phyloP scores from a whole-genome alignment of 1,140 invertebrate species.

The Brachionus sp. region DNA sequence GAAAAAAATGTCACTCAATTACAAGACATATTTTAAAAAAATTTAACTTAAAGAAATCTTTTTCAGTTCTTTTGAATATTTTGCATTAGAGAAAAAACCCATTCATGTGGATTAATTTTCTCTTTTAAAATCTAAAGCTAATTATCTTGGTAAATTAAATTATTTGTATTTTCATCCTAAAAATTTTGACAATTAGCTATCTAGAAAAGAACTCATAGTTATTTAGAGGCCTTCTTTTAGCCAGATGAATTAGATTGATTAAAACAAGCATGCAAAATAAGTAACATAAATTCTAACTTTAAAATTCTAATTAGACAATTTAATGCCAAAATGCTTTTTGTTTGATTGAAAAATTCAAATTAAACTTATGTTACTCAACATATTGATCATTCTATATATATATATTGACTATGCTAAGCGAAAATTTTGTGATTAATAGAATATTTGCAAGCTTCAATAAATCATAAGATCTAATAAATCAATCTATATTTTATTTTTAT shows the following conservation, averaged over 20 bases:
- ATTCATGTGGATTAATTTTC: neutral
- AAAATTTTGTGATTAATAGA: neutral
- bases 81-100: neutral
- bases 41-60: neutral
- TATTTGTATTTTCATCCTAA: neutral
- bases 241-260: neutral
- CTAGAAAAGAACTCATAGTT: neutral
- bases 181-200: neutral
- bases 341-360: neutral
- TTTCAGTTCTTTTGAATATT: neutral
- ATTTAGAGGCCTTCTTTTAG: neutral
- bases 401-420: neutral
- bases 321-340: neutral
- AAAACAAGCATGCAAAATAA: neutral
- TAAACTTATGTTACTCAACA: neutral
- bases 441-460: neutral
- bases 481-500: neutral
- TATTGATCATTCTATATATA: neutral
- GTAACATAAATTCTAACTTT: neutral
- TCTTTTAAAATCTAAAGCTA: neutral
- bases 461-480: neutral
- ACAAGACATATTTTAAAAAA: neutral
- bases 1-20: neutral
- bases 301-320: neutral
- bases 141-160: neutral